These are phyloP conservation scores for Euura lappo DNA, from an alignment of 1,140 invertebrate genomes.

Conservation along the genomic window DNA sequence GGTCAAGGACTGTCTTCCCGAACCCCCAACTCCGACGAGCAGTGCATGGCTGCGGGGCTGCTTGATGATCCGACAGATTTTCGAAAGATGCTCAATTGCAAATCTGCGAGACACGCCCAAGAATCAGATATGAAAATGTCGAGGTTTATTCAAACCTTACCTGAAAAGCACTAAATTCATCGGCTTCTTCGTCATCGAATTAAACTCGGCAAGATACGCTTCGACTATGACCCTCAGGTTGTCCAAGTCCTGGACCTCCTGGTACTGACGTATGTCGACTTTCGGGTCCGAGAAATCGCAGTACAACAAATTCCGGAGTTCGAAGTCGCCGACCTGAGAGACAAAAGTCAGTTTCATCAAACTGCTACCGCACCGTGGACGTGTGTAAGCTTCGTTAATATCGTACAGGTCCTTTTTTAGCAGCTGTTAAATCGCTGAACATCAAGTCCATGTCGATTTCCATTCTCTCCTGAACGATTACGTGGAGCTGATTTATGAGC, in stretches of 20 bases:
- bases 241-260: constrained; percentile 87
- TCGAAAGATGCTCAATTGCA: constrained; percentile 93
- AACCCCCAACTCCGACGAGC: constrained; percentile 89
- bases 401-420: constrained; percentile 17
- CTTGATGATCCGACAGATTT: constrained; percentile 89
- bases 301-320: constrained; percentile 88
- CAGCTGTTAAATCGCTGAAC: constrained; percentile 46
- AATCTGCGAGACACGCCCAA: constrained; percentile 67
- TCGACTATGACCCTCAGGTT: constrained; percentile 86
- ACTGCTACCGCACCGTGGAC: constrained; percentile 19
- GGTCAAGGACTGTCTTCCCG: constrained; percentile 89
- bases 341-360: background rate
- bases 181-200: constrained; percentile 96
- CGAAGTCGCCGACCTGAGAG: constrained; percentile 73
- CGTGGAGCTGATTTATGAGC: constrained; percentile 74
- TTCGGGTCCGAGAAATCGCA: constrained; percentile 97
- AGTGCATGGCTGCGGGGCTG: constrained; percentile 88
- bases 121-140: constrained; percentile 11
- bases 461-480: constrained; percentile 66
- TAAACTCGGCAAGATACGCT: constrained; percentile 89
- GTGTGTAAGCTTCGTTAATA: constrained; percentile 4
- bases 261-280: constrained; percentile 85
- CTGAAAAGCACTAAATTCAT: constrained; percentile 96
- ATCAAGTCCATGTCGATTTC: constrained; percentile 55
- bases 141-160: constrained; percentile 50